These are phyloP conservation scores for Rhagophthalmus giganteus DNA, from an alignment of 2,888 invertebrate genomes.

Conservation along the genomic window DNA sequence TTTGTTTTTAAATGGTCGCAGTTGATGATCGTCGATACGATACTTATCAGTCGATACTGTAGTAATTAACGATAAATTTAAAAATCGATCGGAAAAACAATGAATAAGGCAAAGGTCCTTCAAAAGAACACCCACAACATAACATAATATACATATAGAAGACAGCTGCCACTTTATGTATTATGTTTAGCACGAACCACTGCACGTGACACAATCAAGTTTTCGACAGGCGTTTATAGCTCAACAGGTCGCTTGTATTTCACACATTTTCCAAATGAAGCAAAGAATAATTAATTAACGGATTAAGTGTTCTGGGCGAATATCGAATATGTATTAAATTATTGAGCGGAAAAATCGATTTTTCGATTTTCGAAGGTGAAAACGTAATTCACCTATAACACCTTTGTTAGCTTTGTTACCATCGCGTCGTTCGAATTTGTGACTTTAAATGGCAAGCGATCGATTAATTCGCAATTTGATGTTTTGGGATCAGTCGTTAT, in stretches of 20 bases:
- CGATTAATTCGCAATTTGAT: too few species aligned
- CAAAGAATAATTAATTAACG: too few species aligned
- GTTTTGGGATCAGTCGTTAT: too few species aligned
- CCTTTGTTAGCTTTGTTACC: too few species aligned
- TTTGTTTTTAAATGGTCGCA: neutral
- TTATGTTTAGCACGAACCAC: slow-evolving; percentile 22
- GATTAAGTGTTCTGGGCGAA: too few species aligned
- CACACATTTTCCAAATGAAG: too few species aligned
- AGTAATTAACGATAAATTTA: neutral
- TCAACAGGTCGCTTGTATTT: slow-evolving; percentile 22
- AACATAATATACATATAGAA: slow-evolving; percentile 7
- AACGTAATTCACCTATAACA: too few species aligned
- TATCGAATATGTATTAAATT: too few species aligned
- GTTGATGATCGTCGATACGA: neutral
- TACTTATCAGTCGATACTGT: neutral
- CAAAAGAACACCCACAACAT: slow-evolving; percentile 15
- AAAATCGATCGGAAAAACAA: slow-evolving; percentile 13
- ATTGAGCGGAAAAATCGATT: too few species aligned
- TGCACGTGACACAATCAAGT: slow-evolving; percentile 21
- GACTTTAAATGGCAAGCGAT: too few species aligned
- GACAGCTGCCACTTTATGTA: slow-evolving; percentile 26
- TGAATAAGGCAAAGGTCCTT: slow-evolving; percentile 23
- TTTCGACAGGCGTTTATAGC: slow-evolving; percentile 15
- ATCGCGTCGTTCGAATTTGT: too few species aligned
- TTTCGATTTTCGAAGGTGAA: too few species aligned